phyloP scores from a whole-genome alignment of 2,797 vertebrate genomes.

The Anguilla anguilla region DNA sequence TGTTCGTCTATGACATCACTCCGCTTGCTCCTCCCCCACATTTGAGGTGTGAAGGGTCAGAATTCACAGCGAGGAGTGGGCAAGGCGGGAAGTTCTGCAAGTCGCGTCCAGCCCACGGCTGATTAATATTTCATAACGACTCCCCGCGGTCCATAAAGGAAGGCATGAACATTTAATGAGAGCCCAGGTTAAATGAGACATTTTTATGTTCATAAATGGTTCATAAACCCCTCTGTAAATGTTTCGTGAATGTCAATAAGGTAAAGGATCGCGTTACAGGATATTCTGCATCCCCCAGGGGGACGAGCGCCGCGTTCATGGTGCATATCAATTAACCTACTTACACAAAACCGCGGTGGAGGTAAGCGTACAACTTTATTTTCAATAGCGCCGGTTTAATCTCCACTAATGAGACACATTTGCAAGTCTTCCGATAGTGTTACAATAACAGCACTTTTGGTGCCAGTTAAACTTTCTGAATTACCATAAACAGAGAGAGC shows the following conservation, averaged over 20 bases:
- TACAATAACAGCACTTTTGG: background rate
- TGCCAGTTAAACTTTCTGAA: background rate
- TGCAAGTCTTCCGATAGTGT: conserved; percentile 3
- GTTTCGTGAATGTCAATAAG: conserved; percentile 36
- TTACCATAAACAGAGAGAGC: background rate
- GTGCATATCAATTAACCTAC: conserved; percentile 1
- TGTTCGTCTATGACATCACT: conserved; percentile 38
- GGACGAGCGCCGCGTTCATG: background rate
- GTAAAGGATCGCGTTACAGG: background rate
- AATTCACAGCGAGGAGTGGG: background rate
- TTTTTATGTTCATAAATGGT: conserved; percentile 35
- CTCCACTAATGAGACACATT: background rate
- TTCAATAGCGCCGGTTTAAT: background rate
- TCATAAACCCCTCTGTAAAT: conserved; percentile 34
- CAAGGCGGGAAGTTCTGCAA: conserved; percentile 22
- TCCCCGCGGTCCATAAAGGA: conserved; percentile 35
- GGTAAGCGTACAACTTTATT: background rate
- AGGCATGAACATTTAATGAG: conserved; percentile 50
- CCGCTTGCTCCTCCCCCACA: conserved; percentile 10
- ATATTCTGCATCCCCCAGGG: background rate
- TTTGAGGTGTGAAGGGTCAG: background rate
- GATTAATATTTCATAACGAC: conserved; percentile 52
- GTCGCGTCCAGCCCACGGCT: conserved; percentile 10
- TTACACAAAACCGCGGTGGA: background rate
- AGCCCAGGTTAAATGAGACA: conserved; percentile 46